Evolutionary conservation across 2,113 vertebrate genomes (phyloP), one percentile per base, ranked within the genome.

Genomic region (Crypturellus undulatus): DNA sequence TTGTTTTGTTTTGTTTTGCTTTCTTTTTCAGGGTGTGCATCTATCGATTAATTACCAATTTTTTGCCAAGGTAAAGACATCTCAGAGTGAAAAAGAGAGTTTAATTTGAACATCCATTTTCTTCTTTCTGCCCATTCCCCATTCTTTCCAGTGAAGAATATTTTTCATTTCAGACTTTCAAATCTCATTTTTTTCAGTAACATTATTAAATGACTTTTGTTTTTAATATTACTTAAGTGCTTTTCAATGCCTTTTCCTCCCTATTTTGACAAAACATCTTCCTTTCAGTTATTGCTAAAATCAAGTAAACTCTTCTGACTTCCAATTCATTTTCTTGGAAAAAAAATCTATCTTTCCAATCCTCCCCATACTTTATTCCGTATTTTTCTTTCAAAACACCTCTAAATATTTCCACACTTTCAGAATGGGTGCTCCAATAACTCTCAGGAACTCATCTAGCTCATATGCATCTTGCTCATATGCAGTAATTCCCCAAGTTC

Each of bases 61-160:
- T 47, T 47, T 83, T 82, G 49, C 36, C n/a, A 59, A 73, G 4
- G 3, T 40, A 28, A 9, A 64, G 26, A 3, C 4, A 64, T 17
- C 21, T 51, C 22, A 43, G 38, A 81, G 2, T 24, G 36, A 89
- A 47, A 7, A 87, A 42, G 18, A 36, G 4, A 42, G 3, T 67
- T 94, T 69, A 8, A 54, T 88, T 82, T 91, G 26, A n/a, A 18
- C 36, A 77, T 10, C 26, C 7, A 38, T 88, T 79, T 87, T 69
- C 6, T 28, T 79, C 13, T 59, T 85, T 15, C 5, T 95, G 25
- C 3, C 9, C 45, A 9, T 64, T 60, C 40, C 43, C 21, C 51
- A 3, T 28, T 65, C 7, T 30, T 84, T 82, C 12, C 40, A 0
- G 0, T 24, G 10, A 91, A 83, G 18, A 8, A 21, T 32, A 1